Evolutionary conservation across 2,797 vertebrate genomes (phyloP).

Genomic region (Gobionotothen gibberifrons): DNA sequence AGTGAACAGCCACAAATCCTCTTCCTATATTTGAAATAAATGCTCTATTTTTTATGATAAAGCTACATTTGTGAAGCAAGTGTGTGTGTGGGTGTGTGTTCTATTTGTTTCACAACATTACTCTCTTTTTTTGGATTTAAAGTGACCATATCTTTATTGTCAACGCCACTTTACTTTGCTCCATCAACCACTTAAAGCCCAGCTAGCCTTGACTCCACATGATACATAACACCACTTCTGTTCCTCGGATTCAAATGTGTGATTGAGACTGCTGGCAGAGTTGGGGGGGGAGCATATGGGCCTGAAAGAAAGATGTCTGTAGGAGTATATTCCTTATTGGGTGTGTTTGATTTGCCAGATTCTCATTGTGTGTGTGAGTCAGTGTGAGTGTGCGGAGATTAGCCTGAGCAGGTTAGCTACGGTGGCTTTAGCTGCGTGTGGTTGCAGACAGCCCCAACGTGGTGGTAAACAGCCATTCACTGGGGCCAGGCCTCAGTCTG

Average conservation of each 20-base stretch:
- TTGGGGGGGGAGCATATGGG: conserved; percentile 12
- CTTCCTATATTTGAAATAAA: conserved; percentile 1
- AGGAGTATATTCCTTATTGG: not conserved
- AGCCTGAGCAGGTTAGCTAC: conserved; percentile 79
- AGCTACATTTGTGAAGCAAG: not conserved
- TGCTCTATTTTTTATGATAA: not conserved
- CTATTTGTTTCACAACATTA: not conserved
- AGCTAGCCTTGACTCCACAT: conserved; percentile 13
- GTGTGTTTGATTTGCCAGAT: conserved; percentile 28
- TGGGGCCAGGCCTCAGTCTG: conserved; percentile 45
- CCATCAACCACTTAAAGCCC: not conserved
- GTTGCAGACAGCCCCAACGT: conserved; percentile 65
- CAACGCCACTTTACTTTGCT: conserved; percentile 4
- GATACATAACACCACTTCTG: conserved; percentile 30
- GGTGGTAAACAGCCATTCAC: conserved; percentile 64
- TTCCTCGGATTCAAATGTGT: conserved; percentile 26
- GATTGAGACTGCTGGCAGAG: conserved; percentile 8
- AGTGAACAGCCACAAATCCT: not conserved
- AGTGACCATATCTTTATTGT: conserved; percentile 11
- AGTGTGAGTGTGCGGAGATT: conserved; percentile 58
- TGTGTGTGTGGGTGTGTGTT: not conserved
- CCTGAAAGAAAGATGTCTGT: conserved; percentile 16
- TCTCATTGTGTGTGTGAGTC: conserved; percentile 28
- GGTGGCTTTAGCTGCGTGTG: conserved; percentile 78
- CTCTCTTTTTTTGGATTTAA: not conserved